phyloP scores from a whole-genome alignment of 2,113 vertebrate species.

The Dicentrarchus labrax region DNA sequence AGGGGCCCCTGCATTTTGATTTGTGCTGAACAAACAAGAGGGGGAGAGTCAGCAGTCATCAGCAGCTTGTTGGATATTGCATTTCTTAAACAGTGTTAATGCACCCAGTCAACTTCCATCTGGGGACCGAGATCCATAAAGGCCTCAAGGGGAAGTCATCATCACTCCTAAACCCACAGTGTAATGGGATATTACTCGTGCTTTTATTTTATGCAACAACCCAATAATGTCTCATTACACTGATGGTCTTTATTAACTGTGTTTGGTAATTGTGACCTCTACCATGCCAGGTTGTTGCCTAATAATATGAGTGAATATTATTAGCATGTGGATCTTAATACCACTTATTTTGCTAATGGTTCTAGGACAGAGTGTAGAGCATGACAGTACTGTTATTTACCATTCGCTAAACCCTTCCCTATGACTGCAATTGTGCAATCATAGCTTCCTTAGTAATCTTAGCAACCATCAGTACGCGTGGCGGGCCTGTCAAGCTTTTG shows the following conservation, averaged over 20 bases:
- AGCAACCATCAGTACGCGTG: not conserved
- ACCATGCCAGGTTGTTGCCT: not conserved
- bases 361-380: not conserved
- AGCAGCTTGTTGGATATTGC: conserved; percentile 55
- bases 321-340: not conserved
- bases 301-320: not conserved
- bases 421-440: not conserved
- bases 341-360: not conserved
- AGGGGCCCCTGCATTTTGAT: conserved; percentile 42
- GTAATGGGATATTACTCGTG: conserved; percentile 18
- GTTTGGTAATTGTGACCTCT: not conserved
- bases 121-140: conserved; percentile 29
- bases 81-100: conserved; percentile 63
- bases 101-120: conserved; percentile 19
- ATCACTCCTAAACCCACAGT: conserved; percentile 40
- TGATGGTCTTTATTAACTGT: not conserved
- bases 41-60: conserved; percentile 60
- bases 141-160: conserved; percentile 18
- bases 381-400: not conserved
- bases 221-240: not conserved
- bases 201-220: conserved; percentile 31
- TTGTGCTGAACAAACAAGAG: conserved; percentile 67
- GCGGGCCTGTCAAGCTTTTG: not conserved
- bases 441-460: not conserved
- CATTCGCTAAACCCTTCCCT: not conserved